Evolutionary conservation across 2,888 invertebrate species (phyloP), one percentile per base, ranked within the genome.

Genomic region (Lepas anatifera): DNA sequence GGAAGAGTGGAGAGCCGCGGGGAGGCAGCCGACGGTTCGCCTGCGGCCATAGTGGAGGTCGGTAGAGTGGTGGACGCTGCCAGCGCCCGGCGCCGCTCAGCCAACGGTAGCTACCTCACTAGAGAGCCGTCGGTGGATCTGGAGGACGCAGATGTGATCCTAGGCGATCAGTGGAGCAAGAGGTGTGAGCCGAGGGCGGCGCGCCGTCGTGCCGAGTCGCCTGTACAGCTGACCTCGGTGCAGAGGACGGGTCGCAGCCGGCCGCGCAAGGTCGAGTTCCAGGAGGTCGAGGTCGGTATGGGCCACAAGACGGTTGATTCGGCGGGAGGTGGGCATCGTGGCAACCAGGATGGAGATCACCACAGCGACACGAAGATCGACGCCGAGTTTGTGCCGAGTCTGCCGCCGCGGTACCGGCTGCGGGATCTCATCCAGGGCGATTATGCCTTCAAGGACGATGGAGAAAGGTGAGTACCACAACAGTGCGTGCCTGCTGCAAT

Each of bases 361-460:
- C 58, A 25, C 7, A 29, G 29, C 0, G 52, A 52, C 2, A 18
- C 2, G 29, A 10, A 29, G 11, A 3, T 29, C 3, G 58, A 58
- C 8, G 35, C 32, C 32, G 58, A 35, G 58, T 35, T 32, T 22
- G 22, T 50, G 70, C 73, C 69, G 73, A 71, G 87, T 89, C 71
- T 86, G 71, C 87, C 88, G 64, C 87, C 89, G 64, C 81, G 89
- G 74, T 90, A 89, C 81, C 84, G 89, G 69, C 85, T 90, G 77
- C 83, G 89, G 73, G 89, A 90, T 80, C 84, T 90, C 75, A 85
- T 90, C 76, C 82, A 88, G 76, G 89, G 89, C 66, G 90, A 90
- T 80, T 88, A 87, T 78, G 87, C 87, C 25, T 87, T 87, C 80
- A 87, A 86, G 77, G 89, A 89, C 77, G 88, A 88, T 76, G 88